phyloP scores from a whole-genome alignment of 2,888 invertebrate genomes.

The Athalia cordata region DNA sequence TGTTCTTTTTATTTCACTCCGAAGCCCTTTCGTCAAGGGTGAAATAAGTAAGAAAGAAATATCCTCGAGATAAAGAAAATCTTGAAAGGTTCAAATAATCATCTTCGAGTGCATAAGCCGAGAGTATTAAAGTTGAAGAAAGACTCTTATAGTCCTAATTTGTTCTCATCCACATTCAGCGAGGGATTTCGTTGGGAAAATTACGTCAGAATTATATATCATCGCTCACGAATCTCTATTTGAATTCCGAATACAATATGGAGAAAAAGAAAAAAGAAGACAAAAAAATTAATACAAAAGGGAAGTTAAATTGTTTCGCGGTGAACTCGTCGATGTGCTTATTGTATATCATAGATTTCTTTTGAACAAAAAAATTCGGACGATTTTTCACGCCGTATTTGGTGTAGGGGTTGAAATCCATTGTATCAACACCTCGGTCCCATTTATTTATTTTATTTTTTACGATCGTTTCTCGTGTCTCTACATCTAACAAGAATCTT shows the following conservation, averaged over 20 bases:
- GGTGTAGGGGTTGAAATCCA: no score
- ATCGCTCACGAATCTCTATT: conserved; percentile 48
- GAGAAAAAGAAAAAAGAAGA: not conserved
- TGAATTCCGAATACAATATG: conserved; percentile 52
- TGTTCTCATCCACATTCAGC: conserved; percentile 58
- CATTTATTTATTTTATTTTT: not conserved
- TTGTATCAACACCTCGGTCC: no score
- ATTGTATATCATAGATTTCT: not conserved
- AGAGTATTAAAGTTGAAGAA: no score
- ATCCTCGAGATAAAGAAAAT: no score
- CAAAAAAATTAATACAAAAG: no score
- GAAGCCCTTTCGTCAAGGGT: no score
- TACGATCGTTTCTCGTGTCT: not conserved
- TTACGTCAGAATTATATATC: conserved; percentile 62
- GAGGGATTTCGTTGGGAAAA: conserved; percentile 63
- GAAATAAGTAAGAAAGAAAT: no score
- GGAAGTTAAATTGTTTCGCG: not conserved
- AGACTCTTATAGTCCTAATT: conserved; percentile 55
- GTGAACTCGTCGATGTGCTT: not conserved
- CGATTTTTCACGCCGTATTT: not conserved
- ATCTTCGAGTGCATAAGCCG: no score
- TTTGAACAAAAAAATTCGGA: not conserved
- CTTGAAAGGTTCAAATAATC: no score
- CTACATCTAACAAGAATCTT: conserved; percentile 3
- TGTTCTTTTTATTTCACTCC: not conserved